phyloP scores from a whole-genome alignment of 2,888 invertebrate species.

The Idaea dimidiata region DNA sequence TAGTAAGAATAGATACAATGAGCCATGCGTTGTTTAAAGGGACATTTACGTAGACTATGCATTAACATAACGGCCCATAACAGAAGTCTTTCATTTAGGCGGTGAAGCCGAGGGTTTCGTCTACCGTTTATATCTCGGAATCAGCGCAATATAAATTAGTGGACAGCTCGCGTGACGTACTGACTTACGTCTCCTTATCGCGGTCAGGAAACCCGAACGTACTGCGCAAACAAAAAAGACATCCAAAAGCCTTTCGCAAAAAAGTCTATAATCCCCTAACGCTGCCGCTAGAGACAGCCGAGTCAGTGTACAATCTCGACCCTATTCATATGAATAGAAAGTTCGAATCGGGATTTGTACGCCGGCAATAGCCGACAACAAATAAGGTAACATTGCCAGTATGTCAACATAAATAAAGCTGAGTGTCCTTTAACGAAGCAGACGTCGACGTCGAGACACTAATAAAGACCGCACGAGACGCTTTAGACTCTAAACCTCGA shows the following conservation, averaged over 20 bases:
- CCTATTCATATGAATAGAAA: slow-evolving; percentile 50
- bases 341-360: slow-evolving; percentile 39
- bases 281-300: slow-evolving; percentile 31
- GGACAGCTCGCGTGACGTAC: slow-evolving; percentile 77
- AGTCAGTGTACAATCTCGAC: slow-evolving; percentile 45
- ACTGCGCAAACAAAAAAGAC: slow-evolving; percentile 42
- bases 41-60: slow-evolving; percentile 55
- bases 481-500: slow-evolving; percentile 55
- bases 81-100: slow-evolving; percentile 27
- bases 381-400: slow-evolving; percentile 76
- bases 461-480: slow-evolving; percentile 55
- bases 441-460: slow-evolving; percentile 73
- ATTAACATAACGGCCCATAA: slow-evolving; percentile 60
- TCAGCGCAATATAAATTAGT: slow-evolving; percentile 79
- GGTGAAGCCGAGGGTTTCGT: slow-evolving; percentile 48
- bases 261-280: slow-evolving; percentile 54
- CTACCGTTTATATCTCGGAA: slow-evolving; percentile 66
- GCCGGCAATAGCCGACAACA: slow-evolving; percentile 48
- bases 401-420: slow-evolving; percentile 79
- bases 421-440: slow-evolving; percentile 79
- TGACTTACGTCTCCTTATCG: slow-evolving; percentile 78
- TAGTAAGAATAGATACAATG: background rate
- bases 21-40: slow-evolving; percentile 26
- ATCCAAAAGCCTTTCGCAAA: slow-evolving; percentile 48
- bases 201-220: slow-evolving; percentile 65